Evolutionary conservation across 2,888 invertebrate genomes (phyloP).

Genomic region (Plagodis dolabraria): DNA sequence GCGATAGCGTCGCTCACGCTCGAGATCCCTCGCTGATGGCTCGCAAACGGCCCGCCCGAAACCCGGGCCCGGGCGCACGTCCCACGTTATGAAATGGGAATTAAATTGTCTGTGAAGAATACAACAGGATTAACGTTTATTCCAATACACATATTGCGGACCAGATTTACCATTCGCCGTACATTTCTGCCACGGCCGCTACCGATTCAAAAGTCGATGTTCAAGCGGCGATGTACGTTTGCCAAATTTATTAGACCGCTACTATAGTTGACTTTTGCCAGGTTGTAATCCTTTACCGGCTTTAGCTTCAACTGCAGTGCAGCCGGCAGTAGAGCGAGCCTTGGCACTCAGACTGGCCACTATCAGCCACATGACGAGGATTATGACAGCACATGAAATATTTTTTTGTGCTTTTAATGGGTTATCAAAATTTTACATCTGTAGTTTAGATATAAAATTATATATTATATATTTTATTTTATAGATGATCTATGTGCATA

Average conservation of each 20-base stretch:
- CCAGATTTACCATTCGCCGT: conserved; percentile 22
- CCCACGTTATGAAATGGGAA: conserved; percentile 69
- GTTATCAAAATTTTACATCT: too few species aligned
- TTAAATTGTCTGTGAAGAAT: conserved; percentile 77
- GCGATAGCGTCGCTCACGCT: conserved; percentile 50
- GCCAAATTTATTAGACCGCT: conserved; percentile 12
- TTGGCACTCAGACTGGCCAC: conserved; percentile 42
- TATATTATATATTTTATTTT: too few species aligned
- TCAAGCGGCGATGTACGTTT: conserved; percentile 41
- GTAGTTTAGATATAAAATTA: too few species aligned
- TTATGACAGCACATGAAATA: conserved; percentile 37
- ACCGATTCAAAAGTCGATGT: conserved; percentile 6
- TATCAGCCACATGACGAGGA: conserved; percentile 36
- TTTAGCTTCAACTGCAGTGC: conserved; percentile 52
- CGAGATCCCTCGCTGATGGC: conserved; percentile 53
- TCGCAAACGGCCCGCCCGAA: conserved; percentile 42
- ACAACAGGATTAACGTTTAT: conserved; percentile 63
- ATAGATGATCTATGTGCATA: too few species aligned
- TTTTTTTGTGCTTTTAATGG: too few species aligned
- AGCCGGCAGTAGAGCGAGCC: conserved; percentile 35
- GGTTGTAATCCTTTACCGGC: conserved; percentile 41
- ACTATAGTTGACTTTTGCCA: conserved; percentile 22
- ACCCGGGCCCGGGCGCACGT: conserved; percentile 49
- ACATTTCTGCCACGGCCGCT: conserved; percentile 40
- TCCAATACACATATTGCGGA: conserved; percentile 33